Conservation (phyloP, 2,888 invertebrate genomes). For the Melipona beecheii region DNA sequence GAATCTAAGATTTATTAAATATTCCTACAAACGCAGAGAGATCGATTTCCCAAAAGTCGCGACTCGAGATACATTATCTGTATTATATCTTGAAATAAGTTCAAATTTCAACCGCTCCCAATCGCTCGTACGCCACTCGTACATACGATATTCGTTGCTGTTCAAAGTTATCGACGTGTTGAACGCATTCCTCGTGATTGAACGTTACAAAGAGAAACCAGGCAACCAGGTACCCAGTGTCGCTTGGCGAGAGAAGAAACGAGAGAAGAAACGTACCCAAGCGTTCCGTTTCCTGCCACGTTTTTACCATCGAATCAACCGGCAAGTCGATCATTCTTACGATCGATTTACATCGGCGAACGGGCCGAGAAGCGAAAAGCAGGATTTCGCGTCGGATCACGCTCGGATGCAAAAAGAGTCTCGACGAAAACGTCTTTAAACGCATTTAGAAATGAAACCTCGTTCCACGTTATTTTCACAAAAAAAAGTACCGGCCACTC, state of each 20-base stretch:
- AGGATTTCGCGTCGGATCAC: slow-evolving; percentile 13
- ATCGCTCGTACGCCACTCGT: too few species aligned
- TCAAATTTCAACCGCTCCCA: not conserved
- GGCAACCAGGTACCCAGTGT: not conserved
- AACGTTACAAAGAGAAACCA: not conserved
- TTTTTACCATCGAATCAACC: slow-evolving; percentile 23
- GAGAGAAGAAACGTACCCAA: not conserved
- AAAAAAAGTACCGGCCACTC: too few species aligned
- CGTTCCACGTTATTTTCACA: too few species aligned
- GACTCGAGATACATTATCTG: too few species aligned
- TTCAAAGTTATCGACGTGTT: not conserved
- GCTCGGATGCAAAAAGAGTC: too few species aligned
- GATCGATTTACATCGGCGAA: slow-evolving; percentile 42
- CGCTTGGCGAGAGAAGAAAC: not conserved
- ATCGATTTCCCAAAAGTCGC: too few species aligned
- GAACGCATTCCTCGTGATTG: not conserved
- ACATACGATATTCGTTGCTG: too few species aligned
- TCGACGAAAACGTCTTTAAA: too few species aligned
- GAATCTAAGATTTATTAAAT: too few species aligned
- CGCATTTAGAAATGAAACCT: too few species aligned
- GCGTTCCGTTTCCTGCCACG: slow-evolving; percentile 10
- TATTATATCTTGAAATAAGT: too few species aligned
- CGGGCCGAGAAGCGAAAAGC: not conserved
- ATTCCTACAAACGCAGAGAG: too few species aligned
- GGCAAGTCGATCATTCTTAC: slow-evolving; percentile 28